Base-by-base conservation (phyloP, 2,888 invertebrate genomes). In the Tenthredo scrophulariae region DNA sequence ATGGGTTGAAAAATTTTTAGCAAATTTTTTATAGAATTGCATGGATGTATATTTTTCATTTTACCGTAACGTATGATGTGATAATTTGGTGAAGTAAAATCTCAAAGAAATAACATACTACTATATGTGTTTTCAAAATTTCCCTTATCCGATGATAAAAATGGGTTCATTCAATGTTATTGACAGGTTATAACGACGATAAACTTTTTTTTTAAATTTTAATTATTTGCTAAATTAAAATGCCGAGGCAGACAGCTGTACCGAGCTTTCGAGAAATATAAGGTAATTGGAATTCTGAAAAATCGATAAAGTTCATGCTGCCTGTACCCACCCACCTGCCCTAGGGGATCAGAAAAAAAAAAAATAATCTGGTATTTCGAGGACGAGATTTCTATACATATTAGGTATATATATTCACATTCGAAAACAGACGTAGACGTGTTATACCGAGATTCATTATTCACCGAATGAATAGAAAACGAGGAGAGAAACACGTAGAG, bases 281-380 rank as follows among this genome's bases (percentile, higher is more conserved):
- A 62, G 62, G 62, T 62, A 62, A 62, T 62, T 62, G 62, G 62
- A 62, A 62, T 62, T 62, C 62, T 62, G 62, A 62, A 62, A 26
- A 62, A 62, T 62, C 62, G 4, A 72, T 37, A 40, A 33, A 72
- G 37, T 15, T 40, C 13, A 37, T 18, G 70, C 37, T 22, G 26
- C 62, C 4, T 62, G 4, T 26, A 26, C 10, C 62, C 22, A 62
- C 22, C 26, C 6, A 54, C n/a, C 50, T 54, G 62, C 62, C 62
- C 13, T 62, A 62, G 62, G 62, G 62, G 62, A 62, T 62, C 26
- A 7, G 26, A 62, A 62, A 62, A 62, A 62, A 26, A 7, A 13
- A 62, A 62, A 62, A 62, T 26, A 26, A 62, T 62, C 22, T 26
- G 70, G 3, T 40, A 70, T 70, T 70, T 70, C n/a, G 37, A 33